Evolutionary conservation across 2,113 vertebrate genomes (phyloP), one percentile per base, ranked within the genome.

Genomic region (Globicephala melas): DNA sequence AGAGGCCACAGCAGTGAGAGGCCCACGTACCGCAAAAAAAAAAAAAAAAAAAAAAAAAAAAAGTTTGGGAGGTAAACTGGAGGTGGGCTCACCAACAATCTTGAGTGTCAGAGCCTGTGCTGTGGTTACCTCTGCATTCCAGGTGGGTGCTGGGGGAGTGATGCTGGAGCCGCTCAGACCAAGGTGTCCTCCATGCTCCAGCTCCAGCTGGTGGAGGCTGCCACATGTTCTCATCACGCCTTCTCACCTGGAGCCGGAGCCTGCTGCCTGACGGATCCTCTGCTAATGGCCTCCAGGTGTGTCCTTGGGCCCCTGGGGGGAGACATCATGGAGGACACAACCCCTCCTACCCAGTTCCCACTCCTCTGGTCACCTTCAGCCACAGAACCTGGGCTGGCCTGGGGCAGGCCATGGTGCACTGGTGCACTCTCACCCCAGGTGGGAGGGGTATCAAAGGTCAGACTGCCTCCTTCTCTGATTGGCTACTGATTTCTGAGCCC

Each of bases 221-320:
- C 97, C 97, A 97, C 97, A 97, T 96, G 97, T 92, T 96, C 95
- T 85, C 94, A 95, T 89, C 94, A 97, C 26, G 25, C 80, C 96
- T 97, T 47, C 90, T 90, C 97, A 92, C 94, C 95, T 96, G 87
- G 94, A 87, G 82, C 89, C 58, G 18, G 91, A 80, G 90, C 70
- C 93, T 96, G 97, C 82, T 95, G 94, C 67, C 73, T 28, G 85
- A 58, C 53, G 83, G 62, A 47, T 55, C 67, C 90, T 98, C 82
- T 96, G 94, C 70, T 97, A 96, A 98, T 97, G 92, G 95, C 84
- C 93, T 97, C 97, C 97, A 97, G 97, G 47, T 97, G 97, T 96
- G 96, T 92, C 94, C 97, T 97, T 96, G 92, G 73, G 36, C 41
- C 70, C 92, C 88, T 90, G 79, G 65, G 47, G 80, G 44, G 44